phyloP scores from a whole-genome alignment of 2,888 invertebrate species.

The Parapristionchus giblindavisi region DNA sequence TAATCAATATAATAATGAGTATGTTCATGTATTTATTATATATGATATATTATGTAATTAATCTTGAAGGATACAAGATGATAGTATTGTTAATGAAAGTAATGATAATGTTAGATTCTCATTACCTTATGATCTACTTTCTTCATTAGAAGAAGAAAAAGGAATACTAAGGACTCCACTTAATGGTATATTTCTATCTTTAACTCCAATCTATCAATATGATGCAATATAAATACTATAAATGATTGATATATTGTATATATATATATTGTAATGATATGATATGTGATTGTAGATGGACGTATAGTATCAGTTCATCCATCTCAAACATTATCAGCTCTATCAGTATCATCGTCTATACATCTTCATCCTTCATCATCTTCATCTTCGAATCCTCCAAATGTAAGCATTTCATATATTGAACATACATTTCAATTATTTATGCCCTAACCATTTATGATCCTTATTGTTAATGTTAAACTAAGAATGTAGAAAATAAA shows the following conservation, averaged over 20 bases:
- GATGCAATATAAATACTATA: too few species aligned
- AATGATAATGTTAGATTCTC: constrained; percentile 1
- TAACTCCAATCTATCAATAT: neutral
- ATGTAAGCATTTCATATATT: too few species aligned
- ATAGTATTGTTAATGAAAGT: too few species aligned
- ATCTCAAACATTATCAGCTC: neutral
- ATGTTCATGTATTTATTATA: too few species aligned
- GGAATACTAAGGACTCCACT: constrained; percentile 19
- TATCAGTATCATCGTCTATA: neutral
- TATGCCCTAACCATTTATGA: neutral
- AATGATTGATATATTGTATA: too few species aligned
- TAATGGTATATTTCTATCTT: constrained; percentile 4
- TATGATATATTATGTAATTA: too few species aligned
- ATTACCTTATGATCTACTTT: neutral
- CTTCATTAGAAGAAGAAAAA: constrained; percentile 4
- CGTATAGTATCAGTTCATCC: constrained; percentile 15
- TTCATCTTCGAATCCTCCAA: too few species aligned
- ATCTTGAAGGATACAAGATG: neutral
- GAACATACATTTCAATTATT: too few species aligned
- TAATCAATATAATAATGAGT: too few species aligned
- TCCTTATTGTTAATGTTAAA: neutral
- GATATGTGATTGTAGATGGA: neutral
- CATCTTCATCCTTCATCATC: neutral
- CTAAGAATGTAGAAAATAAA: too few species aligned
- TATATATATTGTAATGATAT: too few species aligned